Evolutionary conservation across 2,888 invertebrate species (phyloP).

Genomic region (Pseudococcus longispinus): DNA sequence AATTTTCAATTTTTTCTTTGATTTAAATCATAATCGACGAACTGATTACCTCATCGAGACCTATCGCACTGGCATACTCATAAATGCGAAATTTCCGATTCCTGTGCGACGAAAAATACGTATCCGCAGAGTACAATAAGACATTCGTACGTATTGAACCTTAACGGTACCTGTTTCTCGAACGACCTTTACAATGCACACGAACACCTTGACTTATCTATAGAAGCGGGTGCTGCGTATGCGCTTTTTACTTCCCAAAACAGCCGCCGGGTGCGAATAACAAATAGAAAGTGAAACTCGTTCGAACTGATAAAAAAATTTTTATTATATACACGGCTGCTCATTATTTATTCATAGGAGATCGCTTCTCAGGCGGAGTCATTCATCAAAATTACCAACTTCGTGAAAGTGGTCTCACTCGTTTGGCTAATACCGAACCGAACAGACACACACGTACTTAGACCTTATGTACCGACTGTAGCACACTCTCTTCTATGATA

Average conservation of each 20-base stretch:
- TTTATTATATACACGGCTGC: slow-evolving; percentile 42
- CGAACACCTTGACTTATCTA: slow-evolving; percentile 25
- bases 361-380: slow-evolving; percentile 56
- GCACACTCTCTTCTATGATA: not conserved
- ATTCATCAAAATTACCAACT: slow-evolving; percentile 56
- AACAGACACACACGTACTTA: not conserved
- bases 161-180: not conserved
- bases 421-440: slow-evolving; percentile 54
- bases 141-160: not conserved
- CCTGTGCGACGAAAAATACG: not conserved
- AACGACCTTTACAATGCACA: slow-evolving; percentile 8
- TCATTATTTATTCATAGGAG: slow-evolving; percentile 56
- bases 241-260: slow-evolving; percentile 41
- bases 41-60: not conserved
- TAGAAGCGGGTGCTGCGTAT: not conserved
- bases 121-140: no score
- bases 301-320: slow-evolving; percentile 51
- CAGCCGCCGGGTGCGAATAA: slow-evolving; percentile 39
- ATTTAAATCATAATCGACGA: not conserved
- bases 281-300: slow-evolving; percentile 57
- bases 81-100: not conserved
- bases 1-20: not conserved
- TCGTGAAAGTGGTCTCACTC: slow-evolving; percentile 56
- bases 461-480: not conserved
- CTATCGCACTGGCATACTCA: not conserved